Conservation (phyloP, 2,888 invertebrate genomes). For the Chloroclystis v-ata region DNA sequence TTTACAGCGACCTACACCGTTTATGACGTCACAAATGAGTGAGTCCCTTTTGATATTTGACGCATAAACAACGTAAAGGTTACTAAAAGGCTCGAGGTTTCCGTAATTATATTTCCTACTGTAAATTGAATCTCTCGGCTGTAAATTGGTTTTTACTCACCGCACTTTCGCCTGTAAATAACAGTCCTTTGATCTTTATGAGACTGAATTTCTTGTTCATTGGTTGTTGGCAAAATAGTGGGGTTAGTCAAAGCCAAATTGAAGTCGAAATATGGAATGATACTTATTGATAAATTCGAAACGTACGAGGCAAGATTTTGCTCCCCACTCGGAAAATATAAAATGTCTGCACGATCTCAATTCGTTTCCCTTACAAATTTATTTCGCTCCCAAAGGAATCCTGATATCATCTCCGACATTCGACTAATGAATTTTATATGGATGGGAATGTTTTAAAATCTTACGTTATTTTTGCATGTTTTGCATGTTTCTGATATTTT, state of each 20-base stretch:
- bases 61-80: slow-evolving; percentile 39
- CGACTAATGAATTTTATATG: slow-evolving; percentile 19
- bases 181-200: slow-evolving; percentile 31
- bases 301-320: slow-evolving; percentile 30
- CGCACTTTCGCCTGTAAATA: slow-evolving; percentile 35
- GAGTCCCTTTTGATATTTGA: slow-evolving; percentile 71
- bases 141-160: slow-evolving; percentile 46
- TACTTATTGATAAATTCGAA: slow-evolving; percentile 32
- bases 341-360: slow-evolving; percentile 46
- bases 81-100: slow-evolving; percentile 37
- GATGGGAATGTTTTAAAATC: slow-evolving; percentile 8
- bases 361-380: slow-evolving; percentile 46
- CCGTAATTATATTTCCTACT: slow-evolving; percentile 44
- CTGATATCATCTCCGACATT: slow-evolving; percentile 28
- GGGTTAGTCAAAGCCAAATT: slow-evolving; percentile 20
- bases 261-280: slow-evolving; percentile 28
- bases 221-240: background rate
- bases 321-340: slow-evolving; percentile 38
- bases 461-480: background rate
- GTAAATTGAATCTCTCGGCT: slow-evolving; percentile 46
- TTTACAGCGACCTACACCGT: slow-evolving; percentile 93
- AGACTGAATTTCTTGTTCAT: slow-evolving; percentile 11
- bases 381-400: slow-evolving; percentile 32
- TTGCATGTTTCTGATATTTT: slow-evolving; percentile 1
- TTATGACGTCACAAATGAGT: slow-evolving; percentile 94